phyloP scores from a whole-genome alignment of 2,888 invertebrate genomes.

The Drymonia ruficornis region DNA sequence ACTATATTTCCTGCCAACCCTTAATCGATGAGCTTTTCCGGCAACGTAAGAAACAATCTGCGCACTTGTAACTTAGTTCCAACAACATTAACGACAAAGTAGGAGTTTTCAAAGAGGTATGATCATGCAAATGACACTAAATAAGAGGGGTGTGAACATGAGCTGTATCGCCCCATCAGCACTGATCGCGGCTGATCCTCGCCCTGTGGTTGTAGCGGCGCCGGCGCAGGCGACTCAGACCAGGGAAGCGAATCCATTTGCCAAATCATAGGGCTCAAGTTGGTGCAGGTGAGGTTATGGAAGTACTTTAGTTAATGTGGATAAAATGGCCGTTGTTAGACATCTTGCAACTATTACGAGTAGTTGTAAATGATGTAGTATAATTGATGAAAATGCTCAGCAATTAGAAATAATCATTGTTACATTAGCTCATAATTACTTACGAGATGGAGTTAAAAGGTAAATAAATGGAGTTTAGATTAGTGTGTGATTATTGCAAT shows the following conservation, averaged over 20 bases:
- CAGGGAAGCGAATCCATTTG: conserved; percentile 1
- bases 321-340: not conserved
- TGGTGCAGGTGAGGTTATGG: not conserved
- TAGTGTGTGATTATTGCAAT: conserved; percentile 2
- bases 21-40: too few relatives aligned
- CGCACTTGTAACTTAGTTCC: not conserved
- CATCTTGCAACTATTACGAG: not conserved
- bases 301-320: not conserved
- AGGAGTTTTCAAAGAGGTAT: not conserved
- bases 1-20: too few relatives aligned
- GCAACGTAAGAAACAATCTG: not conserved
- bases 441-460: not conserved
- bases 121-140: not conserved
- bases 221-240: not conserved
- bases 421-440: conserved; percentile 2
- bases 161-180: not conserved
- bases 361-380: too few relatives aligned
- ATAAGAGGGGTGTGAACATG: not conserved
- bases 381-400: not conserved
- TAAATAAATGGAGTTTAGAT: conserved; percentile 5
- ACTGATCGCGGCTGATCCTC: not conserved
- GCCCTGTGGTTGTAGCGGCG: not conserved
- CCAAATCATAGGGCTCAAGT: conserved; percentile 2
- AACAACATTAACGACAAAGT: not conserved
- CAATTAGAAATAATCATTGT: conserved; percentile 3